These are phyloP conservation scores for Eretmocerus hayati DNA, from an alignment of 2,888 invertebrate species.

Conservation along the genomic window DNA sequence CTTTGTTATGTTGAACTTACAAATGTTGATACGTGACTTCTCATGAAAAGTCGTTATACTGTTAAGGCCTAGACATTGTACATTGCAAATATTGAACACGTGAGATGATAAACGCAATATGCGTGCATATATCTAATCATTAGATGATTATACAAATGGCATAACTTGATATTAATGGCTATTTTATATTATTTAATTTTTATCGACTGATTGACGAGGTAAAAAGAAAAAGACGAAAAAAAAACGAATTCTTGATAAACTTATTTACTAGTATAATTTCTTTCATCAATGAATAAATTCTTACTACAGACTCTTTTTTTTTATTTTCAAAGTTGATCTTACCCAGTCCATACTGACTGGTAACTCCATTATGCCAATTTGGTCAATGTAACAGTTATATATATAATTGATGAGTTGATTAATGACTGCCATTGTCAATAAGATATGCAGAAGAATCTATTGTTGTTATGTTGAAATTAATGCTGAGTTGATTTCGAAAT, in stretches of 20 bases:
- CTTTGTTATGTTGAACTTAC: constrained; percentile 15
- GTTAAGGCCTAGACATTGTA: constrained; percentile 21
- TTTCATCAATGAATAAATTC: constrained; percentile 12
- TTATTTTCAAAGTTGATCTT: constrained; percentile 7
- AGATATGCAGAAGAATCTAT: constrained; percentile 11
- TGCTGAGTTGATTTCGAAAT: constrained; percentile 17
- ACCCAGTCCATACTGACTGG: constrained; percentile 10
- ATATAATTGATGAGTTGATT: constrained; percentile 14
- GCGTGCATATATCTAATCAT: constrained; percentile 15
- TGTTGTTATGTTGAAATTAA: constrained; percentile 15
- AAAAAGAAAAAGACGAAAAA: constrained; percentile 4
- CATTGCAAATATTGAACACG: constrained; percentile 16
- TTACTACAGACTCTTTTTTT: constrained; percentile 10
- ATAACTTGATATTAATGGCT: constrained; percentile 19
- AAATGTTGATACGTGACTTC: constrained; percentile 20
- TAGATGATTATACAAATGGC: constrained; percentile 16
- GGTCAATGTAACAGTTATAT: constrained; percentile 17
- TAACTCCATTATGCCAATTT: constrained; percentile 12
- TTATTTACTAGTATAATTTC: constrained; percentile 19
- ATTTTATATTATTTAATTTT: constrained; percentile 20
- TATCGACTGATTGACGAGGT: constrained; percentile 19
- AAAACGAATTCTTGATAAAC: constrained; percentile 23
- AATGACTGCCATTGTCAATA: constrained; percentile 22
- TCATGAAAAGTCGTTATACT: constrained; percentile 15
- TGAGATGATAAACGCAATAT: constrained; percentile 7